Conservation (phyloP, 1,140 invertebrate genomes). For the Ptiloglossa arizonensis region DNA sequence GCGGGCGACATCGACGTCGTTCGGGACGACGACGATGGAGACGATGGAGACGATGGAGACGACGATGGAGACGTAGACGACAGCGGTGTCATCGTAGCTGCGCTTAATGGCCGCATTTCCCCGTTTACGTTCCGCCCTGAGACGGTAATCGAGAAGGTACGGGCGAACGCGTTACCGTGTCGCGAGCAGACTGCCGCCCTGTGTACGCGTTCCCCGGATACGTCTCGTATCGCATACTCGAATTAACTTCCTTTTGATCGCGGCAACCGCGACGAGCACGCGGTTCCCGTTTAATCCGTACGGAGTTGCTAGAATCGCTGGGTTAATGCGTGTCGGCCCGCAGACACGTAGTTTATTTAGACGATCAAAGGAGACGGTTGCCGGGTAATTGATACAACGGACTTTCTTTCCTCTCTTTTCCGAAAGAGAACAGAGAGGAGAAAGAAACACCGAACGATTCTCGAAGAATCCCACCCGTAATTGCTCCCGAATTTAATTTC, state of each 20-base stretch:
- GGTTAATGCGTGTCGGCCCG: constrained; percentile 9
- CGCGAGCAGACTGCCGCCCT: neutral
- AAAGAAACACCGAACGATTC: no score
- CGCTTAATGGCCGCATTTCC: constrained; percentile 48
- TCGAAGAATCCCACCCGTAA: no score
- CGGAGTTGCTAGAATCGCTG: neutral
- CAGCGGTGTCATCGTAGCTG: constrained; percentile 35
- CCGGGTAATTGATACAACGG: no score
- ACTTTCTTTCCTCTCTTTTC: no score
- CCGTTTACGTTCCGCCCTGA: constrained; percentile 19
- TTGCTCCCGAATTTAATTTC: no score
- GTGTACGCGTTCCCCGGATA: constrained; percentile 1
- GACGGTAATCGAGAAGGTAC: constrained; percentile 13
- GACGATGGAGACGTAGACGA: neutral
- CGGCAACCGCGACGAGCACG: neutral
- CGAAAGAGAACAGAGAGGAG: no score
- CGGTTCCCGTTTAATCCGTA: neutral
- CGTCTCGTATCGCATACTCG: constrained; percentile 29
- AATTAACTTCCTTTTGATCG: constrained; percentile 55
- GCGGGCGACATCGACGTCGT: constrained; percentile 9
- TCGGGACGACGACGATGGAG: constrained; percentile 22
- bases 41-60: neutral
- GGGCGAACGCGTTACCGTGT: constrained; percentile 8
- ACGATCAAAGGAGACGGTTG: constrained; percentile 21
- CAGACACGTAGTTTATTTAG: neutral